A percentile compares a stretch with the other conserved stretches of the same genome.
Evolutionary conservation across 2,797 vertebrate genomes (phyloP).

Genomic region (Acanthurus leucopareius): DNA sequence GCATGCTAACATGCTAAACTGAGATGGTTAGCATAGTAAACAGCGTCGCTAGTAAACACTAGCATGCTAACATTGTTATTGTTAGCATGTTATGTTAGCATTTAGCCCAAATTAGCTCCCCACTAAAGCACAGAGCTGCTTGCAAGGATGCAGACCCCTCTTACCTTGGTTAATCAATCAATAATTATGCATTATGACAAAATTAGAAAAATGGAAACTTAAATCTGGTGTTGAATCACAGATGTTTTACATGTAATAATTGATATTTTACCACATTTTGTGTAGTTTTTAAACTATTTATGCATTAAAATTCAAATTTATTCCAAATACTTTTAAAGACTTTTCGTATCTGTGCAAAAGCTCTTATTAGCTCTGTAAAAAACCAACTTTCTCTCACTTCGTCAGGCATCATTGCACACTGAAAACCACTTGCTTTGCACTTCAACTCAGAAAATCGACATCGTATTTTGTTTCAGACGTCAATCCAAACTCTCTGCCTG

Average conservation of each 20-base stretch:
- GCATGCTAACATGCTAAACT: neutral
- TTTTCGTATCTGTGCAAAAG: neutral
- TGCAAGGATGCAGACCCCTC: no score
- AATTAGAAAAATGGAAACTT: neutral
- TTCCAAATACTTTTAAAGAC: neutral
- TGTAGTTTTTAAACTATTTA: neutral
- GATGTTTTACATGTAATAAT: neutral
- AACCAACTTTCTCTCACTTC: neutral
- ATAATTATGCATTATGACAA: neutral
- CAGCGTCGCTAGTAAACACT: neutral
- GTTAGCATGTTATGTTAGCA: neutral
- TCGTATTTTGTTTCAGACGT: constrained; percentile 37
- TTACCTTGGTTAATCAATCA: no score
- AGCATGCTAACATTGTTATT: neutral
- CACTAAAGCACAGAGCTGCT: neutral
- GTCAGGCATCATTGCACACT: neutral
- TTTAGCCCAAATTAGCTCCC: neutral
- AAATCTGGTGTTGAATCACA: neutral
- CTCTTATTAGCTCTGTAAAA: neutral
- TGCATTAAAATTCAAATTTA: neutral
- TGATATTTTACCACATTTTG: neutral
- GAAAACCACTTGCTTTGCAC: constrained; percentile 6
- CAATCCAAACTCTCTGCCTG: constrained; percentile 14
- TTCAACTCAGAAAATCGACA: neutral
- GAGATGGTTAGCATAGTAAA: neutral